These are phyloP conservation scores for Drosophila grimshawi DNA, from an alignment of 1,140 invertebrate genomes.

Conservation along the genomic window DNA sequence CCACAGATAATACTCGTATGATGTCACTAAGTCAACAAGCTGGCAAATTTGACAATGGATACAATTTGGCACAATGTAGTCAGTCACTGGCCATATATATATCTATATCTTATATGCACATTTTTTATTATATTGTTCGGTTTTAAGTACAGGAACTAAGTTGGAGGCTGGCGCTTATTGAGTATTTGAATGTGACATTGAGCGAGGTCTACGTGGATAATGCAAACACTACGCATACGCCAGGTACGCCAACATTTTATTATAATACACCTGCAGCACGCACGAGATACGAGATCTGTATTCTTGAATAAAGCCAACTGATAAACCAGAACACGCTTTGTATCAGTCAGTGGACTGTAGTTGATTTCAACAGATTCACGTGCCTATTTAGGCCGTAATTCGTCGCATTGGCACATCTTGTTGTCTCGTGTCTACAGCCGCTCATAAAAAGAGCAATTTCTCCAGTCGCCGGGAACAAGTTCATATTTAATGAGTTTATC, in stretches of 20 bases:
- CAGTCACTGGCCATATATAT: neutral
- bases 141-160: conserved; percentile 8
- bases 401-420: conserved; percentile 60
- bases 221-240: conserved; percentile 73
- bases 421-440: conserved; percentile 9
- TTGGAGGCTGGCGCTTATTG: conserved; percentile 5
- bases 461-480: conserved; percentile 21
- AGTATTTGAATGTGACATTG: conserved; percentile 53
- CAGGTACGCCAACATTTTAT: conserved; percentile 42
- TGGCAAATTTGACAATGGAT: conserved; percentile 19
- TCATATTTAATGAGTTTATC: conserved; percentile 65
- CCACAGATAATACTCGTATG: neutral
- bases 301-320: neutral
- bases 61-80: conserved; percentile 20
- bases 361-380: conserved; percentile 52
- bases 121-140: conserved; percentile 9
- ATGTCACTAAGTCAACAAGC: conserved; percentile 2
- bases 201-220: conserved; percentile 21
- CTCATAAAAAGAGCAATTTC: conserved; percentile 20
- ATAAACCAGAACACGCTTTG: conserved; percentile 15
- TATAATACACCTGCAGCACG: conserved; percentile 68
- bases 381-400: conserved; percentile 61
- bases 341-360: conserved; percentile 46
- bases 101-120: no score
- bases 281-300: conserved; percentile 42